Percentiles rank a stretch among this genome's conserved stretches.
phyloP scores from a whole-genome alignment of 2,888 invertebrate genomes.

The Erebia ligea region DNA sequence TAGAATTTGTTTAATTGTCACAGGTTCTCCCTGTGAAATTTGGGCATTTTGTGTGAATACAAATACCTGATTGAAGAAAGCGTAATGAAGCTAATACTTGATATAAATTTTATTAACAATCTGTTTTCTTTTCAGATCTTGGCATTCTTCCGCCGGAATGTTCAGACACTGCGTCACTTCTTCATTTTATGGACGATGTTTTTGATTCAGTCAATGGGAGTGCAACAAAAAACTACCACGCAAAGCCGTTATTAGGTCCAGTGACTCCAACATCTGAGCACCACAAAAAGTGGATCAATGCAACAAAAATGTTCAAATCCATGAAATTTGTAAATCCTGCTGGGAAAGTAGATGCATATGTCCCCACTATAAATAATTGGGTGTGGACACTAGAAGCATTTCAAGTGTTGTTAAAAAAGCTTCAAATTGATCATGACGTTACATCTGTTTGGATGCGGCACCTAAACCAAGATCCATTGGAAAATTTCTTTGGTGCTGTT shows the following conservation, averaged over 20 bases:
- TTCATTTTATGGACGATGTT: background rate
- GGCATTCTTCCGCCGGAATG: background rate
- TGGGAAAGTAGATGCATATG: background rate
- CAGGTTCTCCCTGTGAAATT: no score
- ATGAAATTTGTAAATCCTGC: slow-evolving; percentile 2
- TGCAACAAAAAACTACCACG: background rate
- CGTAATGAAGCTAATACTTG: background rate
- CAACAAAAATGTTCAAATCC: background rate
- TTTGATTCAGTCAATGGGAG: background rate
- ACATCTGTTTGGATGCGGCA: slow-evolving; percentile 2
- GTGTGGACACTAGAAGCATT: background rate
- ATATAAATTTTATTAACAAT: background rate
- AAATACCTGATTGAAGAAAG: no score
- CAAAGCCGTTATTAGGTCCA: background rate
- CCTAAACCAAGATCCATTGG: background rate
- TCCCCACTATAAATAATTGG: slow-evolving; percentile 1
- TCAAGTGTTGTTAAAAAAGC: background rate
- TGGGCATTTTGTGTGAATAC: no score
- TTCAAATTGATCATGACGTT: background rate
- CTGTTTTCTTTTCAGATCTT: background rate
- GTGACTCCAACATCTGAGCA: background rate
- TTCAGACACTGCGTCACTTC: background rate
- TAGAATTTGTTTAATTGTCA: no score
- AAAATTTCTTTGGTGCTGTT: background rate
- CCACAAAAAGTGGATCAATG: background rate